These are phyloP conservation scores for Plutomurus gul DNA, from an alignment of 1,140 invertebrate genomes.

Conservation along the genomic window DNA sequence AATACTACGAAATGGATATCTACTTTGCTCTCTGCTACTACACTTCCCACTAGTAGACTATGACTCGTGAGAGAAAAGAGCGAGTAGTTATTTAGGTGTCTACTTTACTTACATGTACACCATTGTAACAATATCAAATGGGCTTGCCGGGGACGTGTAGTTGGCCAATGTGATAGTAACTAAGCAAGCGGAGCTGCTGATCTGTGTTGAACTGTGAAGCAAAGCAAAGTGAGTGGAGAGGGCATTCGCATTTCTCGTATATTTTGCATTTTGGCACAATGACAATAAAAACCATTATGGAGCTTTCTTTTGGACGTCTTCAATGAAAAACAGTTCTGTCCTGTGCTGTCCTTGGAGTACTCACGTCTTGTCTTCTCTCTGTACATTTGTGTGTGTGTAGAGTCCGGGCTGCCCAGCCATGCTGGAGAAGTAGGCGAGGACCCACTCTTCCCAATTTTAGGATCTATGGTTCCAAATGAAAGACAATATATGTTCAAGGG, in stretches of 20 bases:
- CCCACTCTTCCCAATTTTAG: not conserved
- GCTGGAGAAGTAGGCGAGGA: not conserved
- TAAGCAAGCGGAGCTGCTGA: too few relatives aligned
- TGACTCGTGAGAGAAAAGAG: too few relatives aligned
- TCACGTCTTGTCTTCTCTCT: not conserved
- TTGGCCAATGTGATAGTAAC: not conserved
- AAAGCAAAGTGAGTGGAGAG: not conserved
- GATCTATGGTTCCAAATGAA: not conserved
- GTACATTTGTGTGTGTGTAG: not conserved
- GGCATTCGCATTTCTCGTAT: constrained; percentile 17
- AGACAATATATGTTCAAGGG: not conserved
- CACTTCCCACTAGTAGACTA: too few relatives aligned
- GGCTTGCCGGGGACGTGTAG: not conserved
- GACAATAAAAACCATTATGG: constrained; percentile 27
- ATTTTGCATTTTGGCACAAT: constrained; percentile 29
- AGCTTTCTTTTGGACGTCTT: constrained; percentile 28
- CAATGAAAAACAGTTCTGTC: constrained; percentile 1
- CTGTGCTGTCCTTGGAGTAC: not conserved
- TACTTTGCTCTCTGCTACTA: too few relatives aligned
- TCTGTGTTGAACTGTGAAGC: too few relatives aligned
- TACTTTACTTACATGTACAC: not conserved
- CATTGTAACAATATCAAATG: not conserved
- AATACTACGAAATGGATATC: too few relatives aligned
- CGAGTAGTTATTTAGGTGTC: not conserved
- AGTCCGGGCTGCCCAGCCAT: not conserved